phyloP scores from a whole-genome alignment of 2,888 invertebrate species.

The Ornithoptera priamus region DNA sequence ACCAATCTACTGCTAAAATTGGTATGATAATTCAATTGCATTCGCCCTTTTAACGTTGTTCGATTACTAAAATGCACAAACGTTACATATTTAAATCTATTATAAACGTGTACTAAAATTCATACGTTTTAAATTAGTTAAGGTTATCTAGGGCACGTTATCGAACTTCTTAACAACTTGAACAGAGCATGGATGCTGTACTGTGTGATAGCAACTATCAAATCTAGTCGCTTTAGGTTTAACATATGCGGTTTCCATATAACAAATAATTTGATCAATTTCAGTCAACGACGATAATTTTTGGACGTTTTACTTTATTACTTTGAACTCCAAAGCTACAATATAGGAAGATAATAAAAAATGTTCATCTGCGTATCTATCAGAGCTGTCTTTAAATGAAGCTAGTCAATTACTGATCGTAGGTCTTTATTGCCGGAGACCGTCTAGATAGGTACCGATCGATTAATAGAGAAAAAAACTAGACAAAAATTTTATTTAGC shows the following conservation, averaged over 20 bases:
- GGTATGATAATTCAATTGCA: not conserved
- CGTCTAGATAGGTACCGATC: too few relatives aligned
- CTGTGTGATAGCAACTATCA: not conserved
- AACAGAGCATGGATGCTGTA: not conserved
- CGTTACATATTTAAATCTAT: too few relatives aligned
- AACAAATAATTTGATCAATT: not conserved
- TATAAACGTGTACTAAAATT: too few relatives aligned
- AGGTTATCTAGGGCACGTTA: not conserved
- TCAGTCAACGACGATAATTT: not conserved
- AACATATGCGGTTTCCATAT: not conserved
- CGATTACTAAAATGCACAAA: too few relatives aligned
- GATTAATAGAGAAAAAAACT: too few relatives aligned
- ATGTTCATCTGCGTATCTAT: too few relatives aligned
- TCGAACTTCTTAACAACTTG: not conserved
- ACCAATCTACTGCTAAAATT: not conserved
- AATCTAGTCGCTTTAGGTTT: not conserved
- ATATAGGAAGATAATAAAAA: not conserved
- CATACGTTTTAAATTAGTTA: not conserved
- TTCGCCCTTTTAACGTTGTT: not conserved
- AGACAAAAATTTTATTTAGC: too few relatives aligned
- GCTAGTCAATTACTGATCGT: not conserved
- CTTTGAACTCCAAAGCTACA: not conserved
- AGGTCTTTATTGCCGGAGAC: too few relatives aligned
- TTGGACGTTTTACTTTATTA: not conserved
- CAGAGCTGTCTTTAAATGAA: too few relatives aligned